Evolutionary conservation across 2,888 invertebrate genomes (phyloP).

Genomic region (Apotomis betuletana): DNA sequence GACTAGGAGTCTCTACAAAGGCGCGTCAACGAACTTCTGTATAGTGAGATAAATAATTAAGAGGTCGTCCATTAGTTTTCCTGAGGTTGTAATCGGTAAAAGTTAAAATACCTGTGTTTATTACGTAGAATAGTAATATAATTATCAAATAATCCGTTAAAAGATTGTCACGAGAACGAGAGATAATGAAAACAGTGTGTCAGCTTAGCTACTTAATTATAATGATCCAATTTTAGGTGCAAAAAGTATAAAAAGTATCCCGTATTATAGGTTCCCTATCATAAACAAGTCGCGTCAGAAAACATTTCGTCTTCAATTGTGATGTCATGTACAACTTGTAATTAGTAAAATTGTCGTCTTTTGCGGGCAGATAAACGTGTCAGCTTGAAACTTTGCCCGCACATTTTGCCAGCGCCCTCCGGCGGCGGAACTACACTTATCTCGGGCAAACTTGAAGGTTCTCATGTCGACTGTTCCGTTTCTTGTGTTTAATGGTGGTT

Average conservation of each 20-base stretch:
- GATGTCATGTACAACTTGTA: slow-evolving; percentile 22
- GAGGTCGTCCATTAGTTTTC: no score
- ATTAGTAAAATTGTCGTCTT: slow-evolving; percentile 25
- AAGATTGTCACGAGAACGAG: no score
- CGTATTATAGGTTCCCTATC: no score
- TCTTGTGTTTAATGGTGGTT: slow-evolving; percentile 2
- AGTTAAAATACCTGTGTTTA: no score
- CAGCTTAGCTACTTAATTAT: no score
- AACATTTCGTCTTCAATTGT: slow-evolving; percentile 5
- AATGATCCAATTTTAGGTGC: no score
- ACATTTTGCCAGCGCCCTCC: slow-evolving; percentile 38
- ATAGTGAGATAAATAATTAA: no score
- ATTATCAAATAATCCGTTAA: no score
- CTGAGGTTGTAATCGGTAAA: no score
- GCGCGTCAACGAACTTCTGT: slow-evolving; percentile 44
- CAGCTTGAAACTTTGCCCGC: slow-evolving; percentile 29
- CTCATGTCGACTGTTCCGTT: slow-evolving; percentile 20
- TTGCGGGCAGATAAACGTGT: slow-evolving; percentile 28
- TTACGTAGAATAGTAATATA: no score
- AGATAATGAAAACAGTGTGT: no score
- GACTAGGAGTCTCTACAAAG: slow-evolving; percentile 40
- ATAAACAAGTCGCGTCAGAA: slow-evolving; percentile 2
- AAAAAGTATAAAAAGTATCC: no score
- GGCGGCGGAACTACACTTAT: slow-evolving; percentile 34
- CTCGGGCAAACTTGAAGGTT: slow-evolving; percentile 27